phyloP scores from a whole-genome alignment of 2,113 vertebrate species.

The Toxotes jaculatrix region DNA sequence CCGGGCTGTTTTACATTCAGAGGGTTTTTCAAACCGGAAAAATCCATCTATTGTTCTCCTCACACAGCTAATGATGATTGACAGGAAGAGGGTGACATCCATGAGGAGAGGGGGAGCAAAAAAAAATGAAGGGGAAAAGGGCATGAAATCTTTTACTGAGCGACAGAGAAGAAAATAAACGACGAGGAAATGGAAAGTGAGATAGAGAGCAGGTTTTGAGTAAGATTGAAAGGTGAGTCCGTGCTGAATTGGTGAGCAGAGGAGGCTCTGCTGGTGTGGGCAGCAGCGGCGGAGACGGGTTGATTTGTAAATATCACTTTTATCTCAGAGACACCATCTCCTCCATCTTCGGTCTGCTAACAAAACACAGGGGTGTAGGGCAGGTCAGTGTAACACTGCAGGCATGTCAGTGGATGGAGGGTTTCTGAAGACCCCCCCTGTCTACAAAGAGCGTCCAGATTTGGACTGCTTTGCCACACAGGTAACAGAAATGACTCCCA shows the following conservation, averaged over 20 bases:
- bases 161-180: slow-evolving; percentile 6
- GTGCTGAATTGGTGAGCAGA: slow-evolving; percentile 77
- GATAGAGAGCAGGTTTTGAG: slow-evolving; percentile 19
- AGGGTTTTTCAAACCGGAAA: slow-evolving; percentile 38
- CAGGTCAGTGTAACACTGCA: neutral
- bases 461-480: no score
- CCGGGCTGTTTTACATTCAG: slow-evolving; percentile 44
- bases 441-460: neutral
- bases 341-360: slow-evolving; percentile 30
- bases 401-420: neutral
- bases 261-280: slow-evolving; percentile 17
- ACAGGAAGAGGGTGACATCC: slow-evolving; percentile 31
- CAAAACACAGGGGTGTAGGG: slow-evolving; percentile 43
- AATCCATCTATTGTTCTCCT: slow-evolving; percentile 51
- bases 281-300: slow-evolving; percentile 47
- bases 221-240: slow-evolving; percentile 63
- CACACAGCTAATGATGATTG: slow-evolving; percentile 69
- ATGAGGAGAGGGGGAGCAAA: neutral
- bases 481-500: no score
- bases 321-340: slow-evolving; percentile 26
- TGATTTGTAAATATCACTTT: slow-evolving; percentile 60
- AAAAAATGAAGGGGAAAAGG: neutral
- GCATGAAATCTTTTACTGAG: slow-evolving; percentile 9
- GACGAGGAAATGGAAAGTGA: neutral
- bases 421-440: neutral